Percentiles rank a stretch among this genome's conserved stretches.
Evolutionary conservation across 2,888 invertebrate genomes (phyloP).

Genomic region (Gerris lacustris): DNA sequence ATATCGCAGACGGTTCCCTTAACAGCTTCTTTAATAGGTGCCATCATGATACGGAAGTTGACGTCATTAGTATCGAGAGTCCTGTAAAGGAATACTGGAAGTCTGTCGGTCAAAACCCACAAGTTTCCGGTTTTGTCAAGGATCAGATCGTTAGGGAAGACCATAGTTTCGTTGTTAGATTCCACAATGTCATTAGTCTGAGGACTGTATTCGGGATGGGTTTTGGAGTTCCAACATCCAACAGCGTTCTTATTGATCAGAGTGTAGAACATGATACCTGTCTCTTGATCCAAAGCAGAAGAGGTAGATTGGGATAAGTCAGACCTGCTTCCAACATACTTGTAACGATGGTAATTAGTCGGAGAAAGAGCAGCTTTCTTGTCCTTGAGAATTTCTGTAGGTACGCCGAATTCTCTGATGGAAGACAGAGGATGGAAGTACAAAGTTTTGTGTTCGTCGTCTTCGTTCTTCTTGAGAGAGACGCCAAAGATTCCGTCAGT

Average conservation of each 20-base stretch:
- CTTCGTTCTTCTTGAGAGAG: conserved; percentile 48
- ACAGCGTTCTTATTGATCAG: conserved; percentile 63
- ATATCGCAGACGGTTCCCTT: conserved; percentile 52
- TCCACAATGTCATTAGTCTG: conserved; percentile 52
- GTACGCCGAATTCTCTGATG: conserved; percentile 64
- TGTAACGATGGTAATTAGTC: conserved; percentile 57
- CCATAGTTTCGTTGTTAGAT: conserved; percentile 47
- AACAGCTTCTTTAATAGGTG: conserved; percentile 50
- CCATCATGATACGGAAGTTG: conserved; percentile 62
- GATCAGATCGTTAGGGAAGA: conserved; percentile 71
- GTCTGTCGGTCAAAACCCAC: conserved; percentile 63
- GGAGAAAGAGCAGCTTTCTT: conserved; percentile 49
- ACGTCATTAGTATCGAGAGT: conserved; percentile 49
- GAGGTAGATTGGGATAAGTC: conserved; percentile 59
- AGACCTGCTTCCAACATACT: conserved; percentile 62
- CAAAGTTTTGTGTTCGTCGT: conserved; percentile 41
- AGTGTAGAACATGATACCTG: conserved; percentile 61
- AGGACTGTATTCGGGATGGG: conserved; percentile 45
- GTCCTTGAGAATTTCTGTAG: conserved; percentile 58
- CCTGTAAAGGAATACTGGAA: conserved; percentile 60
- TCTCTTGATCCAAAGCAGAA: conserved; percentile 54
- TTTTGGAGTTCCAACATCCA: conserved; percentile 62
- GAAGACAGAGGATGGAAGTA: conserved; percentile 76
- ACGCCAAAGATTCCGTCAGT: conserved; percentile 69
- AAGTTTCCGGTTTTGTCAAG: conserved; percentile 56